These are phyloP conservation scores for Strigamia crassipes DNA, from an alignment of 2,888 invertebrate genomes.

Conservation along the genomic window DNA sequence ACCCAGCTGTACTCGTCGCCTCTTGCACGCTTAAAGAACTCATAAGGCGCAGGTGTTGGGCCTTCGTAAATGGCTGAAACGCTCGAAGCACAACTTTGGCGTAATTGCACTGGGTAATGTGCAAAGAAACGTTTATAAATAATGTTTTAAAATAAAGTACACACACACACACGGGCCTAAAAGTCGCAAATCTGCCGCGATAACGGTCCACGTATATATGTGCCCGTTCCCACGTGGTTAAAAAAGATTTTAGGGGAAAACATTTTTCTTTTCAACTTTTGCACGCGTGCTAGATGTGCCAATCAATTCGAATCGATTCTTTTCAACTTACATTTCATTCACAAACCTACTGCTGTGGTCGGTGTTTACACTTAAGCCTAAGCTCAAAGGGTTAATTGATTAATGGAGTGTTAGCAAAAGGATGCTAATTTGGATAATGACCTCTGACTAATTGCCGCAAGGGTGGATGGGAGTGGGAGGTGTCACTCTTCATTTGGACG, in stretches of 20 bases:
- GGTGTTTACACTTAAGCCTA: constrained; percentile 39
- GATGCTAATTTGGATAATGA: constrained; percentile 42
- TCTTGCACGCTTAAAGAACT: constrained; percentile 23
- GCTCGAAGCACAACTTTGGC: neutral
- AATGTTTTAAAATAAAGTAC: neutral
- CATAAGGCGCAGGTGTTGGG: constrained; percentile 15
- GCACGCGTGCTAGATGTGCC: neutral
- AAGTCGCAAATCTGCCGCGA: neutral
- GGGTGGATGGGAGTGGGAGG: constrained; percentile 42
- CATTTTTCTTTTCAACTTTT: neutral
- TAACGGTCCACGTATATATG: too few species aligned
- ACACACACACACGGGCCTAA: neutral
- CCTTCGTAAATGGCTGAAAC: constrained; percentile 5
- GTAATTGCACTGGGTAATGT: constrained; percentile 30
- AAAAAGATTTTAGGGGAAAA: neutral
- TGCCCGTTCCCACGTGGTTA: too few species aligned
- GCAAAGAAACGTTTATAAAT: constrained; percentile 35
- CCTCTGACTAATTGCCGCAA: constrained; percentile 39
- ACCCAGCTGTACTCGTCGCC: neutral
- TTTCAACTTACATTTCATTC: constrained; percentile 25
- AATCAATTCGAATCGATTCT: constrained; percentile 24
- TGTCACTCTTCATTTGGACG: constrained; percentile 42
- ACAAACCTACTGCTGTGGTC: constrained; percentile 16
- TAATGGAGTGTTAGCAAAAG: constrained; percentile 42
- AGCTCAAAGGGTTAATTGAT: constrained; percentile 42